A percentile compares a stretch with the other conserved stretches of the same genome.
Evolutionary conservation across 2,888 invertebrate species (phyloP).

Genomic region (Platycheirus albimanus): DNA sequence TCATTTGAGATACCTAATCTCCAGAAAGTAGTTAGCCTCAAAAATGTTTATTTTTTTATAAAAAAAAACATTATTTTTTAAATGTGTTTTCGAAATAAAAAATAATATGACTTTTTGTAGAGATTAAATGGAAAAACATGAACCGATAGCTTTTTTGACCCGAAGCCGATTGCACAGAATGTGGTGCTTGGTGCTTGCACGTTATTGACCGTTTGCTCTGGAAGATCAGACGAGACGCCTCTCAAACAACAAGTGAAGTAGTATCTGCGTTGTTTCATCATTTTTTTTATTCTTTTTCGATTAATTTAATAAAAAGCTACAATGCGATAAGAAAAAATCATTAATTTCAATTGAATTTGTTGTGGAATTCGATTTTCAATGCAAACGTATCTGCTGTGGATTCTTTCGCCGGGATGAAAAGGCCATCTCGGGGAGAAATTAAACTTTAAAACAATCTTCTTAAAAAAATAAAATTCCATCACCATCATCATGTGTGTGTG

Average conservation of each 20-base stretch:
- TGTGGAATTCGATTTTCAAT: constrained; percentile 64
- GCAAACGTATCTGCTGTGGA: not conserved
- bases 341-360: constrained; percentile 68
- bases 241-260: constrained; percentile 39
- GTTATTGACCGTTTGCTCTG: constrained; percentile 46
- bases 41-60: constrained; percentile 2
- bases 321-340: constrained; percentile 53
- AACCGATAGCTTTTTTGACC: constrained; percentile 64
- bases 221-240: constrained; percentile 31
- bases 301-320: constrained; percentile 44
- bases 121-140: constrained; percentile 25
- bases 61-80: not conserved
- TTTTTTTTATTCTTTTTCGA: constrained; percentile 5
- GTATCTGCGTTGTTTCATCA: constrained; percentile 25
- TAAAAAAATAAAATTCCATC: constrained; percentile 5
- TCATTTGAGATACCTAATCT: constrained; percentile 42
- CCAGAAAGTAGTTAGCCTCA: constrained; percentile 10
- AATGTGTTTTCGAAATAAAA: constrained; percentile 3
- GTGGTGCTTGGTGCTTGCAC: constrained; percentile 19
- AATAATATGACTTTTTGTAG: not conserved
- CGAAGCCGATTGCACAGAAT: constrained; percentile 46
- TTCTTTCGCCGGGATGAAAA: constrained; percentile 30
- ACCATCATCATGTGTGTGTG: not conserved
- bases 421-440: constrained; percentile 12
- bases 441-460: constrained; percentile 35